Conservation (phyloP, 2,888 invertebrate genomes). For the Clepsis dumicolana region DNA sequence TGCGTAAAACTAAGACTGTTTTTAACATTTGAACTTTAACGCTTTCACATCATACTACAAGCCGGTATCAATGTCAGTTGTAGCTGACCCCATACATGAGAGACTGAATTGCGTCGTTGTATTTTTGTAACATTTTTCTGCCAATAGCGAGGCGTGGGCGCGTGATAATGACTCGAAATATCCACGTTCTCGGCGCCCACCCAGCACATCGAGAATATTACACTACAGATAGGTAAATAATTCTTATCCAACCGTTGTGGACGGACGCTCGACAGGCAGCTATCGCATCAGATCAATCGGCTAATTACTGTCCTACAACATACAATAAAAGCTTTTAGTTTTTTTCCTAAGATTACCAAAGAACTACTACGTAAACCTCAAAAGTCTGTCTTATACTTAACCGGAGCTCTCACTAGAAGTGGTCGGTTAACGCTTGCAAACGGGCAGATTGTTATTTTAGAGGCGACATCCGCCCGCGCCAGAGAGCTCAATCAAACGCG, state of each 20-base stretch:
- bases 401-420: conserved; percentile 46
- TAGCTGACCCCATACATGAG: conserved; percentile 62
- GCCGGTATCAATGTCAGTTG: conserved; percentile 63
- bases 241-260: conserved; percentile 56
- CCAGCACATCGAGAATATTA: conserved; percentile 70
- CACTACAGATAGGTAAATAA: conserved; percentile 70
- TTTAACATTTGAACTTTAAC: conserved; percentile 21
- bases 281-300: conserved; percentile 26
- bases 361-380: conserved; percentile 10
- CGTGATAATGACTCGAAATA: conserved; percentile 80
- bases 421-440: conserved; percentile 49
- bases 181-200: conserved; percentile 76
- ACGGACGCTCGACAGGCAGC: conserved; percentile 41
- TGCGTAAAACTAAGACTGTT: neutral
- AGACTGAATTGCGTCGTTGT: conserved; percentile 69
- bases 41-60: conserved; percentile 24
- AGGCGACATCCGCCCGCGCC: conserved; percentile 53
- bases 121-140: conserved; percentile 80
- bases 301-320: conserved; percentile 7
- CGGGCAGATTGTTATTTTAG: conserved; percentile 57
- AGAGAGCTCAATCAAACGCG: conserved; percentile 50
- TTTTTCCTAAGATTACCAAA: neutral
- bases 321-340: conserved; percentile 7
- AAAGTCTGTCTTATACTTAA: conserved; percentile 16
- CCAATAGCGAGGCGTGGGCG: conserved; percentile 77